Base-by-base conservation (phyloP, 2,797 vertebrate genomes). In the Sebastes steindachneri region DNA sequence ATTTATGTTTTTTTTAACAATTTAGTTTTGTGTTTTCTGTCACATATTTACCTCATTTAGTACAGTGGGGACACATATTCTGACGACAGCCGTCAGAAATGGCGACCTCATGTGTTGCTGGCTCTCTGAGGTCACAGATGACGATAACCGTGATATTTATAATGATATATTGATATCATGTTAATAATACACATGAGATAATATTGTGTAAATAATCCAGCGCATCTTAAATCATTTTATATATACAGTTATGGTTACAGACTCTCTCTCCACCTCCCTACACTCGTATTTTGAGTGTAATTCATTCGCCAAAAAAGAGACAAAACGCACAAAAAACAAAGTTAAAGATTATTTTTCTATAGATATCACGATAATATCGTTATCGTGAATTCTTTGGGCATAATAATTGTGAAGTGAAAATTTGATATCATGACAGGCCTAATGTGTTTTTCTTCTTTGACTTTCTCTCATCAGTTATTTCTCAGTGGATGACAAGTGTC, bases 301-400 rank as follows among this genome's bases (percentile, higher is more conserved):
- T 51, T 19, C 3, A n/a, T 51, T 7, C 3, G 5, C 48, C 45
- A 48, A 48, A 51, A 51, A 51, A 51, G 19, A 45, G 7, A 17
- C 41, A 45, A 45, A 17, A 8, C 15, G 3, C 41, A 19, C 41
- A 45, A 17, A 0, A 45, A 45, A 45, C 15, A 45, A 45, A 0
- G 17, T 51, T n/a, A n/a, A 51, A n/a, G 17, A 51, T n/a, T 17
- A 2, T 0, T 51, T 51, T 41, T 41, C 37, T 3, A 41, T 41
- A 41, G 14, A 41, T 41, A 15, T 41, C 14, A 15, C 3, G 6
- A 17, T 41, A 3, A 41, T 41, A 41, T 41, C 0, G 19, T 51
- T 51, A 51, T 51, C 0, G 19, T n/a, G 48, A 51, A 9, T 51
- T 51, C 48, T 19, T n/a, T 19, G 15, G 48, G 3, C 19, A 9